A percentile compares a stretch with the other conserved stretches of the same genome.
phyloP scores from a whole-genome alignment of 2,113 vertebrate genomes.

The Rhombomys opimus region DNA sequence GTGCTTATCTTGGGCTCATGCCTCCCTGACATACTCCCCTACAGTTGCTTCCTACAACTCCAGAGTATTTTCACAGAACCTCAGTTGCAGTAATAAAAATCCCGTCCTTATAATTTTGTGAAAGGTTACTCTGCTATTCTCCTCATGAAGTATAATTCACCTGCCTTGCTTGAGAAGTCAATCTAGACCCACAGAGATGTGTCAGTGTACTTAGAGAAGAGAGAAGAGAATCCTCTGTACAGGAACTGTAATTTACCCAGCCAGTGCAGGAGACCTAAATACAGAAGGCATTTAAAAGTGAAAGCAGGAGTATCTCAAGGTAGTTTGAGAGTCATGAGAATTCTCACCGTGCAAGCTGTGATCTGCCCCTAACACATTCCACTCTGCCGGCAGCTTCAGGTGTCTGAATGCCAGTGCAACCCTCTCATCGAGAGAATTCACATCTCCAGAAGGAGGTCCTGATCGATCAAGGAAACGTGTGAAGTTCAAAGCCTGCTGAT shows the following conservation, averaged over 20 bases:
- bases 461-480: constrained; percentile 93
- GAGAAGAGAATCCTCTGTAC: neutral
- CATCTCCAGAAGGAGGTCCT: constrained; percentile 91
- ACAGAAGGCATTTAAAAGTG: neutral
- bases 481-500: constrained; percentile 92
- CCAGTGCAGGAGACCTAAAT: neutral
- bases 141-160: neutral
- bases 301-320: neutral
- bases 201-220: neutral
- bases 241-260: neutral
- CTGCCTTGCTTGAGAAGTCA: too few relatives aligned
- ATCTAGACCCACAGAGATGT: neutral
- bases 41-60: neutral
- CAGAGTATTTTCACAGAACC: neutral
- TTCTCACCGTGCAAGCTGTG: constrained; percentile 84
- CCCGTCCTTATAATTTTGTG: neutral
- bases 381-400: constrained; percentile 91
- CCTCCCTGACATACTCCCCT: neutral
- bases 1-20: neutral
- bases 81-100: neutral
- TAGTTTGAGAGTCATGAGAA: neutral
- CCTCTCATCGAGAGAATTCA: constrained; percentile 93
- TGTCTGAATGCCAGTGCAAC: constrained; percentile 94
- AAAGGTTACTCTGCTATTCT: neutral
- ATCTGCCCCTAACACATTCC: constrained; percentile 93